Conservation (phyloP, 2,113 vertebrate genomes). For the Xenopus laevis region DNA sequence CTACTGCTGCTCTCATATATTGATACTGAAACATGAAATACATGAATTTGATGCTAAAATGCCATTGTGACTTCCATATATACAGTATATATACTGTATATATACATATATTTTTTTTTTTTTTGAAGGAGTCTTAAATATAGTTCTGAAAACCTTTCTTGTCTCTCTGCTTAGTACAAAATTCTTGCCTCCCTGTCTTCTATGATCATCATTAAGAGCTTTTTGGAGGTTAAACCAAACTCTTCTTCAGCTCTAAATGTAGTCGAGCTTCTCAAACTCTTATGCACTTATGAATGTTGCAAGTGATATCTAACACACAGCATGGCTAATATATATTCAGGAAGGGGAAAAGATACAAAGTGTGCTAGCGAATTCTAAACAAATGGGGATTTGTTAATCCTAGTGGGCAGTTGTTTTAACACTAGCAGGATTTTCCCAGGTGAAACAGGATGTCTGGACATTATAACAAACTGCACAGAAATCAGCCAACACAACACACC, state of each 20-base stretch:
- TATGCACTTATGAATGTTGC: not conserved
- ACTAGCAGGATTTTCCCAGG: slow-evolving; percentile 42
- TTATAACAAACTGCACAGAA: slow-evolving; percentile 8
- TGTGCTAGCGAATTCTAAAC: slow-evolving; percentile 25
- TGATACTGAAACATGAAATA: too few species aligned
- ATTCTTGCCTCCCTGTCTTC: too few species aligned
- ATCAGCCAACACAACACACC: slow-evolving; percentile 4
- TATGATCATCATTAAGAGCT: too few species aligned
- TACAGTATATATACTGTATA: too few species aligned
- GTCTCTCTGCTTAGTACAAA: too few species aligned
- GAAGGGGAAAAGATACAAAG: slow-evolving; percentile 28
- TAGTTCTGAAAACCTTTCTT: too few species aligned
- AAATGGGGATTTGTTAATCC: slow-evolving; percentile 33
- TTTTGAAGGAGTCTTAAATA: too few species aligned
- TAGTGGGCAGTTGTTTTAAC: slow-evolving; percentile 32
- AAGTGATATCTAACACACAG: not conserved
- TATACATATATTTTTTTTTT: too few species aligned
- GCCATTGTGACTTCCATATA: too few species aligned
- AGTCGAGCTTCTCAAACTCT: slow-evolving; percentile 12
- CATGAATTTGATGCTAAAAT: too few species aligned
- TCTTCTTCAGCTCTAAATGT: slow-evolving; percentile 7
- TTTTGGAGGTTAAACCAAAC: too few species aligned
- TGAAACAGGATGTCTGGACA: slow-evolving; percentile 44
- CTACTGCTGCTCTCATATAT: too few species aligned
- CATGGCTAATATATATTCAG: slow-evolving; percentile 16